These are phyloP conservation scores for Drosophila ezoana DNA, from an alignment of 2,888 invertebrate genomes.

Conservation along the genomic window DNA sequence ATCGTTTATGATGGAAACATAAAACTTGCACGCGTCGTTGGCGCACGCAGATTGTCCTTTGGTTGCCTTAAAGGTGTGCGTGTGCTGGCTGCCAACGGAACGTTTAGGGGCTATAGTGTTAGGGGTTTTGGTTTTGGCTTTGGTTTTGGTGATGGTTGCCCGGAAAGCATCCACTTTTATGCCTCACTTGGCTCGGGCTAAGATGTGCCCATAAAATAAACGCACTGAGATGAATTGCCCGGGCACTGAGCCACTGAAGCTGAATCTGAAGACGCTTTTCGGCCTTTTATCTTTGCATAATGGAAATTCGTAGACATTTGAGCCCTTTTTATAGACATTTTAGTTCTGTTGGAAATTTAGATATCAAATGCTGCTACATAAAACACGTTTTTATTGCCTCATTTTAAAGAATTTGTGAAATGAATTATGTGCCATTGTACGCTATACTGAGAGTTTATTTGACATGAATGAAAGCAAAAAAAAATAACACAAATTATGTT, in stretches of 20 bases:
- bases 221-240: slow-evolving; percentile 63
- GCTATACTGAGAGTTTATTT: slow-evolving; percentile 36
- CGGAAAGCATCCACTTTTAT: slow-evolving; percentile 55
- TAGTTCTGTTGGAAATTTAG: slow-evolving; percentile 34
- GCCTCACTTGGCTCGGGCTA: slow-evolving; percentile 50
- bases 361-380: slow-evolving; percentile 32
- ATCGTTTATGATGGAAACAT: slow-evolving; percentile 71
- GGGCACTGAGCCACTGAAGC: slow-evolving; percentile 18
- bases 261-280: slow-evolving; percentile 35
- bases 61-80: slow-evolving; percentile 22
- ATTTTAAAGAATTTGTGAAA: slow-evolving; percentile 44
- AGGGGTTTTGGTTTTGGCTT: slow-evolving; percentile 1
- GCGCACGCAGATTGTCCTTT: slow-evolving; percentile 35
- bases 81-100: slow-evolving; percentile 4
- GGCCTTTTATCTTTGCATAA: slow-evolving; percentile 56
- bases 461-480: background rate
- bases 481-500: slow-evolving; percentile 21
- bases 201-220: slow-evolving; percentile 66
- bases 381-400: slow-evolving; percentile 40
- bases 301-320: slow-evolving; percentile 58
- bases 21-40: slow-evolving; percentile 68
- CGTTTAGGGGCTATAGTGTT: slow-evolving; percentile 8
- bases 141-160: background rate
- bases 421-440: slow-evolving; percentile 47
- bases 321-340: slow-evolving; percentile 64